phyloP scores from a whole-genome alignment of 2,797 vertebrate genomes.

The Megaceryle alcyon region DNA sequence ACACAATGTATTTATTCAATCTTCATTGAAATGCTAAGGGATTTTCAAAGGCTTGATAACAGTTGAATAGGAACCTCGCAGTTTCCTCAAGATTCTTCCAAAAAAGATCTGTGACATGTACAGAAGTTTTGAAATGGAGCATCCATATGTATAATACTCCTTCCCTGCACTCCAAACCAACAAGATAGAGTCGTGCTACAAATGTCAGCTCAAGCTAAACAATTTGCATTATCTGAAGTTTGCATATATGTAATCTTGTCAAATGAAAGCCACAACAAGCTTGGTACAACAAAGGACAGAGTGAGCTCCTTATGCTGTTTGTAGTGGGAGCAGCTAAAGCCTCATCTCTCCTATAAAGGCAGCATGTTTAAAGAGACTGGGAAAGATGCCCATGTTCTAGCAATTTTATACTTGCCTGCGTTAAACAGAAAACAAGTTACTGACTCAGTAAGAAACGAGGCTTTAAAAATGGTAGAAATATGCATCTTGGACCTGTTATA shows the following conservation, averaged over 20 bases:
- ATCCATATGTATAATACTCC: background rate
- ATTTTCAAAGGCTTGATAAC: background rate
- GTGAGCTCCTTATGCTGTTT: slow-evolving; percentile 56
- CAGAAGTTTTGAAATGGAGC: background rate
- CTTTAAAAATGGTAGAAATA: slow-evolving; percentile 13
- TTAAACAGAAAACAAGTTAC: slow-evolving; percentile 36
- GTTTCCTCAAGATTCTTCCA: background rate
- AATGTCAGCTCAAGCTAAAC: background rate
- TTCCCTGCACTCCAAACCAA: background rate
- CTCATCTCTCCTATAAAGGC: slow-evolving; percentile 15
- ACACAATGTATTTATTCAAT: background rate
- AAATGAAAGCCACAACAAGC: slow-evolving; percentile 52
- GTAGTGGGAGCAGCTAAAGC: slow-evolving; percentile 28
- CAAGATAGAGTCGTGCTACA: fast-evolving
- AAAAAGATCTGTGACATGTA: background rate
- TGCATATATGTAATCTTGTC: background rate
- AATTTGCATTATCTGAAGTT: background rate
- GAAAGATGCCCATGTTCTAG: slow-evolving; percentile 52
- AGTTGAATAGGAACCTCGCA: background rate
- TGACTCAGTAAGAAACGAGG: slow-evolving; percentile 1
- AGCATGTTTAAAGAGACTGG: slow-evolving; percentile 50
- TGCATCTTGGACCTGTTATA: background rate
- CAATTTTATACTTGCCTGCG: slow-evolving; percentile 16
- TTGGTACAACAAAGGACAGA: slow-evolving; percentile 24
- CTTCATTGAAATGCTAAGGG: background rate